A percentile compares a stretch with the other conserved stretches of the same genome.
These are phyloP conservation scores for Nerophis lumbriciformis DNA, from an alignment of 2,113 vertebrate genomes.

Conservation along the genomic window DNA sequence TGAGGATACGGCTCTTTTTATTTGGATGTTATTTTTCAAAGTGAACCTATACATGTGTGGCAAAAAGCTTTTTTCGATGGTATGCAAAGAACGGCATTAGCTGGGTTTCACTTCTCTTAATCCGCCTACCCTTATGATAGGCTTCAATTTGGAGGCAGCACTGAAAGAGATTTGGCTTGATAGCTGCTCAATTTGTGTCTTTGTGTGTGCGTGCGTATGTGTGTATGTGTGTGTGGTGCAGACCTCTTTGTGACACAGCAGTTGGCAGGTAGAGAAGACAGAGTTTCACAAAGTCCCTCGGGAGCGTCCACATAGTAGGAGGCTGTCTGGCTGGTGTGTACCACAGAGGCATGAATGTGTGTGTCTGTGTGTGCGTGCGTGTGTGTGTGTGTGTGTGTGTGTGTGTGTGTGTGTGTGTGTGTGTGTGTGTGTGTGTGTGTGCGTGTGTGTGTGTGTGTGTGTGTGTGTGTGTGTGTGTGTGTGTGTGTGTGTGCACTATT, in stretches of 20 bases:
- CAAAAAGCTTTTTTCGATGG: slow-evolving; percentile 15
- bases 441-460: not conserved
- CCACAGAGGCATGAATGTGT: not conserved
- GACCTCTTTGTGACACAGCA: not conserved
- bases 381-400: not conserved
- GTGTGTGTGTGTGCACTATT: not conserved
- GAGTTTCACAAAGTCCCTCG: not conserved
- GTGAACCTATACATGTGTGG: not conserved
- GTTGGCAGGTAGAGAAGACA: not conserved
- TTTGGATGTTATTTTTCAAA: not conserved
- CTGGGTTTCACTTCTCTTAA: slow-evolving; percentile 34
- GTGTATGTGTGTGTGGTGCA: not conserved
- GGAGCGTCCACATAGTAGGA: not conserved
- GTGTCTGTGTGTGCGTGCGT: slow-evolving; percentile 10
- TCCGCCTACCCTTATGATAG: slow-evolving; percentile 17
- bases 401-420: not conserved
- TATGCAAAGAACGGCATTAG: slow-evolving; percentile 20
- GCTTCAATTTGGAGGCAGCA: slow-evolving; percentile 14
- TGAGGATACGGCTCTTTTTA: slow-evolving; percentile 40
- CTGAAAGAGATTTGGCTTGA: slow-evolving; percentile 21
- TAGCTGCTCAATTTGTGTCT: slow-evolving; percentile 9
- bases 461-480: slow-evolving; percentile 1
- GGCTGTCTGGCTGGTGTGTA: not conserved
- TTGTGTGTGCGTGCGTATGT: slow-evolving; percentile 1
- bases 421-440: slow-evolving; percentile 7